Evolutionary conservation across 2,797 vertebrate species (phyloP).

Genomic region (Hafferia zeledoni): DNA sequence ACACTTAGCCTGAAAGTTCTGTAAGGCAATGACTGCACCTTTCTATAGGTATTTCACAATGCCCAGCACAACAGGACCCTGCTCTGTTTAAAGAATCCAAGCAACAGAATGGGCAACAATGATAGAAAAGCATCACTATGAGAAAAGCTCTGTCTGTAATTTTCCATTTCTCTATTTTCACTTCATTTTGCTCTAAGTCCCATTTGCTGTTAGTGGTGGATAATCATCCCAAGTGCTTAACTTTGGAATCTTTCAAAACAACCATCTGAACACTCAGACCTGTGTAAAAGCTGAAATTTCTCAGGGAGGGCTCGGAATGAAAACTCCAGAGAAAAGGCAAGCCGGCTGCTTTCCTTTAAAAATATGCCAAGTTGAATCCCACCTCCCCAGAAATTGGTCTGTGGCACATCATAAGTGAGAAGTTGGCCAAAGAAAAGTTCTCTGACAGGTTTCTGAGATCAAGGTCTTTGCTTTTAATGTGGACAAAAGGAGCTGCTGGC

Average conservation of each 20-base stretch:
- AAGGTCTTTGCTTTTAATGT: neutral
- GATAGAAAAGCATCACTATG: neutral
- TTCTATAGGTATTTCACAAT: accelerated
- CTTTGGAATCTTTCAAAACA: conserved; percentile 12
- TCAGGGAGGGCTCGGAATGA: neutral
- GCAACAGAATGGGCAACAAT: neutral
- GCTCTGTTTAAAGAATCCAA: neutral
- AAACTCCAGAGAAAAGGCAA: neutral
- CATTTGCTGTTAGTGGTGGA: neutral
- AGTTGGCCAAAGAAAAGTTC: neutral
- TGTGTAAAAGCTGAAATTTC: neutral
- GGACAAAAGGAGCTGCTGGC: neutral
- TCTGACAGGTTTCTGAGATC: neutral
- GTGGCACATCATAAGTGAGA: neutral
- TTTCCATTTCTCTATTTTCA: conserved; percentile 30
- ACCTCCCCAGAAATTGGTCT: neutral
- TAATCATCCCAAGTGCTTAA: conserved; percentile 25
- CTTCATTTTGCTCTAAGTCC: conserved; percentile 18
- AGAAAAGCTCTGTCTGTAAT: neutral
- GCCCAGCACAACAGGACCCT: neutral
- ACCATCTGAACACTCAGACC: neutral
- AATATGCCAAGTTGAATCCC: neutral
- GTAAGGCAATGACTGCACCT: neutral
- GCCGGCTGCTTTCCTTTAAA: neutral
- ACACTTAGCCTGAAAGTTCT: neutral